These are phyloP conservation scores for Galagoides demidoff DNA, from an alignment of 2,797 vertebrate genomes.

Conservation along the genomic window DNA sequence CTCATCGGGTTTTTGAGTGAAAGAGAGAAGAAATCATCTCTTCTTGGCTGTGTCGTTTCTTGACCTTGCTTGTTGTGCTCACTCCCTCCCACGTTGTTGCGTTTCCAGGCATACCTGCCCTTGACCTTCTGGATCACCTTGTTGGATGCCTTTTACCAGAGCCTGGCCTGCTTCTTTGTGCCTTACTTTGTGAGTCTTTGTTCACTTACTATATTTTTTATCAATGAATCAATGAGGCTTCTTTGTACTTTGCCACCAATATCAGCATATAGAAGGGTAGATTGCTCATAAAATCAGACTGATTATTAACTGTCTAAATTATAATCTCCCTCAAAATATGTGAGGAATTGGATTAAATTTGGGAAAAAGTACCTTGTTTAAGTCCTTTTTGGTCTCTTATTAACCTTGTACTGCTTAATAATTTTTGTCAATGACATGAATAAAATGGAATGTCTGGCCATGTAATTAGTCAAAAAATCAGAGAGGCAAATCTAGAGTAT, in stretches of 20 bases:
- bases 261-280: background rate
- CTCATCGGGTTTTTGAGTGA: background rate
- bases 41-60: background rate
- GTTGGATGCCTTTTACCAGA: constrained; percentile 97
- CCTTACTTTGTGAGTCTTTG: constrained; percentile 94
- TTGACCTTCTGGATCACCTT: constrained; percentile 94
- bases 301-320: background rate
- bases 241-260: background rate
- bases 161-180: constrained; percentile 95
- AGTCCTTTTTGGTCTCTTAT: background rate
- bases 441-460: constrained; percentile 7
- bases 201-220: background rate
- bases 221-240: background rate
- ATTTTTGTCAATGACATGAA: constrained; percentile 29
- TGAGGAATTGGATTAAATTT: background rate
- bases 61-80: background rate
- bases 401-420: background rate
- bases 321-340: background rate
- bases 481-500: background rate
- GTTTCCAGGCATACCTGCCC: constrained; percentile 89
- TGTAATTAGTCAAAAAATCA: constrained; percentile 36
- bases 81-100: constrained; percentile 13
- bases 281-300: background rate
- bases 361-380: background rate
- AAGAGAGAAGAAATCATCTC: background rate